Percentiles rank a stretch among this genome's conserved stretches.
These are phyloP conservation scores for Leptinotarsa undecemlineata DNA, from an alignment of 1,140 invertebrate species.

Conservation along the genomic window DNA sequence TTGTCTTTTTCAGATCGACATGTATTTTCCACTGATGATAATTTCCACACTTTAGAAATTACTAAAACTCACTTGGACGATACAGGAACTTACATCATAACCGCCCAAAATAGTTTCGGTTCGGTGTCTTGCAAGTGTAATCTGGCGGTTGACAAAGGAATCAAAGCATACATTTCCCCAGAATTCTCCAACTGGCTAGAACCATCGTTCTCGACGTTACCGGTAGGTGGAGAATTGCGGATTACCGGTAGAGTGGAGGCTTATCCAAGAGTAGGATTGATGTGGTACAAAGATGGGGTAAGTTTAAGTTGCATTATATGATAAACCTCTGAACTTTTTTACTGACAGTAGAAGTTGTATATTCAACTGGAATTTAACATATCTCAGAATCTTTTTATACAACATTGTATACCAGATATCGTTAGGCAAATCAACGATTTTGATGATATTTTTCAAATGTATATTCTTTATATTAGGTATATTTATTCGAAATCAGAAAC, in stretches of 20 bases:
- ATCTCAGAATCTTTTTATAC: too few relatives aligned
- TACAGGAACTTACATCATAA: slow-evolving; percentile 79
- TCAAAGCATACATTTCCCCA: slow-evolving; percentile 77
- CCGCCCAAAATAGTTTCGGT: slow-evolving; percentile 80
- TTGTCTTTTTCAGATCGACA: slow-evolving; percentile 57
- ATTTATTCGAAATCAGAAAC: too few relatives aligned
- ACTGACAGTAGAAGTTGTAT: too few relatives aligned
- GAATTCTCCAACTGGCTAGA: slow-evolving; percentile 74
- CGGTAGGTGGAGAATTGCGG: slow-evolving; percentile 68
- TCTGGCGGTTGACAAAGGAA: slow-evolving; percentile 83
- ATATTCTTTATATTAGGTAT: too few relatives aligned
- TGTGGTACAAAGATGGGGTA: slow-evolving; percentile 74
- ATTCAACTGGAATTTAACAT: too few relatives aligned
- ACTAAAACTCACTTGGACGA: slow-evolving; percentile 75
- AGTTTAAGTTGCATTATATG: slow-evolving; percentile 23
- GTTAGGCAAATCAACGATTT: too few relatives aligned
- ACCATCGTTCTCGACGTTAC: slow-evolving; percentile 60
- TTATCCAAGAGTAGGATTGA: slow-evolving; percentile 78
- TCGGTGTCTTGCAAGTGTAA: slow-evolving; percentile 79
- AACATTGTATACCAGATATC: too few relatives aligned
- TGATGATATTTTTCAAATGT: too few relatives aligned
- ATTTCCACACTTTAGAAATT: slow-evolving; percentile 86
- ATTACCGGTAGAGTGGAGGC: slow-evolving; percentile 76
- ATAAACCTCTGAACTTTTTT: too few relatives aligned
- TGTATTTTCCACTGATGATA: slow-evolving; percentile 67